A percentile compares a stretch with the other conserved stretches of the same genome.
These are phyloP conservation scores for Holcopasites calliopsidis DNA, from an alignment of 1,140 invertebrate species.

Conservation along the genomic window DNA sequence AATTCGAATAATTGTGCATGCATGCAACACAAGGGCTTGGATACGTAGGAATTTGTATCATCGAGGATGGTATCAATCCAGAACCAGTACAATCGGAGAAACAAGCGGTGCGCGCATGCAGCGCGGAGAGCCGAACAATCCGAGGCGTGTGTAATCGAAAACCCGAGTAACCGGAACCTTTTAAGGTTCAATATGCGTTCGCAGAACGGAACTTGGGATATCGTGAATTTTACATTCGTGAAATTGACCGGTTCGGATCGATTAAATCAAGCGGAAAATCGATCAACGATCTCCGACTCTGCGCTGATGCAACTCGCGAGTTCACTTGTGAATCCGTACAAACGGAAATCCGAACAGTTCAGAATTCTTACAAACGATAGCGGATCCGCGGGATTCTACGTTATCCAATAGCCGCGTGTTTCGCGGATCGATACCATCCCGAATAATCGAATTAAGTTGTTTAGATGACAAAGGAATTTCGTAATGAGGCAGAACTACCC, in stretches of 20 bases:
- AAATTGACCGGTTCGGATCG: neutral
- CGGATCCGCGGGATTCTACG: too few species aligned
- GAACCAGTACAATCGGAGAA: constrained; percentile 2
- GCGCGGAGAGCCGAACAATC: neutral
- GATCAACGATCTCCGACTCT: too few species aligned
- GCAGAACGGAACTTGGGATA: neutral
- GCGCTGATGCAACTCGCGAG: too few species aligned
- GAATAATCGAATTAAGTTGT: neutral
- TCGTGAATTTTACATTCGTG: neutral
- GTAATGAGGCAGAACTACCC: too few species aligned
- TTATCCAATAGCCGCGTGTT: too few species aligned
- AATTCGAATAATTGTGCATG: neutral
- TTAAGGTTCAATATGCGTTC: neutral
- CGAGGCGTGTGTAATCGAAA: neutral
- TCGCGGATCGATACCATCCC: too few species aligned
- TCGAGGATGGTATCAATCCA: constrained; percentile 6
- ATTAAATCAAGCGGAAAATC: neutral
- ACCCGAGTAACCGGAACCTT: neutral
- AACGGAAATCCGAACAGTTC: too few species aligned
- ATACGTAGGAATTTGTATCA: neutral
- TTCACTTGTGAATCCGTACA: too few species aligned
- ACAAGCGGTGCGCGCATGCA: neutral
- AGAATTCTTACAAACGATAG: too few species aligned
- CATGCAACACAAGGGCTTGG: neutral
- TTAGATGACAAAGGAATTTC: neutral